Base-by-base conservation (phyloP, 2,113 vertebrate species). In the Tragelaphus imberbis region DNA sequence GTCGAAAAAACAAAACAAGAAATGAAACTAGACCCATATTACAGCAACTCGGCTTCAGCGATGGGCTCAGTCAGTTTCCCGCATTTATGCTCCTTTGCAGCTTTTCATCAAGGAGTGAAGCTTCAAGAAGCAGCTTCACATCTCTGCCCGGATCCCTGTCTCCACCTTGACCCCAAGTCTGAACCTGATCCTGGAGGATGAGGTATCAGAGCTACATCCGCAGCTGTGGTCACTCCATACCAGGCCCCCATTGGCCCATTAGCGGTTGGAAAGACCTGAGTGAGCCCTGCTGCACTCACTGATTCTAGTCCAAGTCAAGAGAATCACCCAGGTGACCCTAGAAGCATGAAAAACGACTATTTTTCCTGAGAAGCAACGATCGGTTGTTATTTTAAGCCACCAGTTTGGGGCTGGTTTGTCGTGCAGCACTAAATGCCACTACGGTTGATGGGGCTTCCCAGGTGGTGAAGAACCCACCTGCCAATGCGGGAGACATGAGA, bases 131-230 rank as follows among this genome's bases (percentile, higher is more conserved):
- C 75, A 28, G 14, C 75, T 36, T 59, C 55, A 55, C 1, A 14
- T 2, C 9, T 36, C 49, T 85, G 55, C 58, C 59, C 4, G 27
- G 28, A 51, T 7, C 40, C 15, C 5, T 7, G 7, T 49, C 49
- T 82, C 84, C 33, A 53, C 12, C 27, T 44, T 33, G 49, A 56
- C 6, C 68, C 16, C 17, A 61, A 27, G 36, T 36, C 88, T 61
- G 21, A 79, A 23, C 25, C 14, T 27, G 47, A 36, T 61, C 80
- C n/a, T 44, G 59, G 65, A 75, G 68, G 51, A 27, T 2, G 7
- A 58, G 14, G 36, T 13, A 17, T 49, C 47, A 6, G 5, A 55
- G 28, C 49, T 6, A 4, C 1, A 0, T 53, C 47, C 0, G 19
- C 55, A 49, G 27, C 81, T 14, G 44, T 19, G n/a, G 55, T 77